Base-by-base conservation (phyloP, 2,888 invertebrate genomes). In the Eupithecia centaureata region DNA sequence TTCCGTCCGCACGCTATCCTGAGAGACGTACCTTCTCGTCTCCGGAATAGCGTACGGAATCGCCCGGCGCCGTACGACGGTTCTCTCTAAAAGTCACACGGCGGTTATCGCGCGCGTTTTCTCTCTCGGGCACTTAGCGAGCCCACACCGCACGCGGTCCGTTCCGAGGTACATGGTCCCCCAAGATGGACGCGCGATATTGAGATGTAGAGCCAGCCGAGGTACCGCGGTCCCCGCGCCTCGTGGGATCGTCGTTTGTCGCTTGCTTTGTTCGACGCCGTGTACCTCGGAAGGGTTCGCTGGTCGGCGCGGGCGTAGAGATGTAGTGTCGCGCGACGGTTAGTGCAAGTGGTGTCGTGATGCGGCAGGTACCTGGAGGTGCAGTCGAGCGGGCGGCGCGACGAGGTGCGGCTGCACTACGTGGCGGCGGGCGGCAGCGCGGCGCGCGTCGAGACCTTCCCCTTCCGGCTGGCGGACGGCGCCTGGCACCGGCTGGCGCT, bases 401-500 rank as follows among this genome's bases (percentile, higher is more conserved):
- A 97, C 90, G 97, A 98, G 92, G 95, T 97, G 84, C 95, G 97
- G 78, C 94, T 97, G 86, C 97, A 97, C 92, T 97, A 97, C 91
- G 95, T 95, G 87, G 95, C 95, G 80, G 94, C 94, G 76, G 95
- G 95, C 75, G 94, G 94, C 79, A 78, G 77, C 62, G 82, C 86
- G 76, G 94, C 96, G 80, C 95, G 96, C 86, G 96, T 96, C 81
- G 98, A 98, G 94, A 96, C 96, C 85, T 98, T 98, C 94, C 97
- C 96, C 79, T 97, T 96, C 93, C 95, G 96, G 82, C 94, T 98
- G 86, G 97, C 97, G 77, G 98, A 98, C 94, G 96, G 96, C 87
- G 94, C 95, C 83, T 98, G 98, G 98, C 98, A 98, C 94, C 95
- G 95, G 79, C 94, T 98, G 85, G 97, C 97, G 82, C 94, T 98